Evolutionary conservation across 2,113 vertebrate species (phyloP), one percentile per base, ranked within the genome.

Genomic region (Etheostoma spectabile): DNA sequence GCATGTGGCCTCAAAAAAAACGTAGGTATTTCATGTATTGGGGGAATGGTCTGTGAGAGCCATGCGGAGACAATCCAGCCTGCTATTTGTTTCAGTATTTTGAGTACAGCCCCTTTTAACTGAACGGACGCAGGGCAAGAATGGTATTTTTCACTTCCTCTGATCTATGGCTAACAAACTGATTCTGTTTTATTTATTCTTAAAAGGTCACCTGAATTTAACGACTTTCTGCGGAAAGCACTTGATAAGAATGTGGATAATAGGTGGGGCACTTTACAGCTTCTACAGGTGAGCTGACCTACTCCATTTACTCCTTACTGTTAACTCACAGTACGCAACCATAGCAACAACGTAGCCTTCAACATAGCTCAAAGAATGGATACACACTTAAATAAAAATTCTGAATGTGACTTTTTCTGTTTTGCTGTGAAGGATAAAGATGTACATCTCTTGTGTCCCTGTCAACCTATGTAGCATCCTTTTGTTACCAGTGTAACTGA

Each of bases 221-320:
- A 92, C 62, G 97, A 99, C 83, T 99, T 99, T 89, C 93, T 99
- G 88, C 96, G 95, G 85, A 99, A 96, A 91, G 95, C 97, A 42
- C 94, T 99, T 80, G 98, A 99, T 91, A 99, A 99, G 95, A 99
- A 99, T 89, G 95, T 99, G 77, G 98, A 99, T 95, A 95, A 96
- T 48, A 96, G 98, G 65, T 99, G 97, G 97, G 93, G 76, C 7
- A 85, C 96, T 22, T 61, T 90, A 65, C 97, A 99, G 4, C 95
- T 99, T 24, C 88, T 99, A 0, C 97, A 99, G 97, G 98, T 99
- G 92, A 90, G 86, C 46, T 27, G 12, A 11, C 38, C 1, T 27
- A 6, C 30, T 81, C 8, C 27, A 55, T 22, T 52, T 11, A 70
- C 27, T 27, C 3, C 66, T 1, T 63, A 6, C 42, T 65, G 14